Evolutionary conservation across 2,113 vertebrate species (phyloP).

Genomic region (Actinemys pallida): DNA sequence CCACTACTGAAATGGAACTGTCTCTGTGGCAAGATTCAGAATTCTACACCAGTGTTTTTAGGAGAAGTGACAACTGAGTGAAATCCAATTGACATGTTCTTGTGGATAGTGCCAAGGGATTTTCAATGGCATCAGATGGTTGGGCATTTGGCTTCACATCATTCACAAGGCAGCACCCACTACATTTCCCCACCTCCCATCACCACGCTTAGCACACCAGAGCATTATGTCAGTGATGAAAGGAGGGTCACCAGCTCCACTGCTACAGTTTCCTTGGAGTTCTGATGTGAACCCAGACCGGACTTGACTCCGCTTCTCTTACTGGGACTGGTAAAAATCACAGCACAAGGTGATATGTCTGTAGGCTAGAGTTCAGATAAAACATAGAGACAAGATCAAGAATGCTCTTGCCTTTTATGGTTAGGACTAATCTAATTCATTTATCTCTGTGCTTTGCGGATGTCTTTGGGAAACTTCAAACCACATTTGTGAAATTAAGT

Average conservation of each 20-base stretch:
- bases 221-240: background rate
- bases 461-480: background rate
- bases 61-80: slow-evolving; percentile 21
- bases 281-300: background rate
- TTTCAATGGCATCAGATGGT: background rate
- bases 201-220: background rate
- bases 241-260: background rate
- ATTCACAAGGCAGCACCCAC: background rate
- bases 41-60: background rate
- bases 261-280: background rate
- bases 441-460: background rate
- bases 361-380: background rate
- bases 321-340: background rate
- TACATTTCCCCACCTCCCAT: background rate
- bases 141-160: slow-evolving; percentile 2
- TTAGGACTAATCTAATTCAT: background rate
- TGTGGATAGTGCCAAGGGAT: background rate
- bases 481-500: background rate
- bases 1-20: slow-evolving; percentile 11
- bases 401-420: background rate
- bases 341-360: background rate
- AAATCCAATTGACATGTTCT: slow-evolving; percentile 3
- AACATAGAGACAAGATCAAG: background rate
- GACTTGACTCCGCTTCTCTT: background rate
- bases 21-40: background rate